Conservation (phyloP, 2,113 vertebrate genomes). For the Melierax canorus region DNA sequence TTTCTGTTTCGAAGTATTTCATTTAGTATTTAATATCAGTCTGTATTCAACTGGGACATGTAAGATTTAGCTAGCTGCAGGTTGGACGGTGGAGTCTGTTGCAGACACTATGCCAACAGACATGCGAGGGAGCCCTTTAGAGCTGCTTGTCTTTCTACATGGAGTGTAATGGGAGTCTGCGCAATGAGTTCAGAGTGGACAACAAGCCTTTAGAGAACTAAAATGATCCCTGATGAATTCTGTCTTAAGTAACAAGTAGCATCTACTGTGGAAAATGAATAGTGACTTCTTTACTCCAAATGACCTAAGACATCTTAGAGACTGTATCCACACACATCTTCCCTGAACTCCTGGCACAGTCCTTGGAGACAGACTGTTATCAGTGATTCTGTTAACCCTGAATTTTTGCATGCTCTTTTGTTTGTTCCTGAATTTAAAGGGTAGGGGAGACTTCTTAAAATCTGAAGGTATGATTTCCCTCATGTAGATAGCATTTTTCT, state of each 20-base stretch:
- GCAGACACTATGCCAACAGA: rapidly evolving
- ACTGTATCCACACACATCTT: not conserved
- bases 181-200: not conserved
- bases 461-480: not conserved
- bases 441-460: not conserved
- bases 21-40: not conserved
- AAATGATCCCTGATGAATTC: not conserved
- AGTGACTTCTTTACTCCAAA: not conserved
- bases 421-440: not conserved
- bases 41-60: not conserved
- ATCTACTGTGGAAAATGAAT: not conserved
- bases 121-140: rapidly evolving
- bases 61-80: not conserved
- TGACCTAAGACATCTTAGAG: not conserved
- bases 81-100: rapidly evolving
- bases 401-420: not conserved
- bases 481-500: not conserved
- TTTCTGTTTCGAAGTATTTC: not conserved
- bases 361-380: not conserved
- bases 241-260: not conserved
- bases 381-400: not conserved
- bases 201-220: not conserved
- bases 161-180: rapidly evolving
- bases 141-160: not conserved
- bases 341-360: not conserved